Base-by-base conservation (phyloP, 1,140 invertebrate species). In the Drosophila sproati region DNA sequence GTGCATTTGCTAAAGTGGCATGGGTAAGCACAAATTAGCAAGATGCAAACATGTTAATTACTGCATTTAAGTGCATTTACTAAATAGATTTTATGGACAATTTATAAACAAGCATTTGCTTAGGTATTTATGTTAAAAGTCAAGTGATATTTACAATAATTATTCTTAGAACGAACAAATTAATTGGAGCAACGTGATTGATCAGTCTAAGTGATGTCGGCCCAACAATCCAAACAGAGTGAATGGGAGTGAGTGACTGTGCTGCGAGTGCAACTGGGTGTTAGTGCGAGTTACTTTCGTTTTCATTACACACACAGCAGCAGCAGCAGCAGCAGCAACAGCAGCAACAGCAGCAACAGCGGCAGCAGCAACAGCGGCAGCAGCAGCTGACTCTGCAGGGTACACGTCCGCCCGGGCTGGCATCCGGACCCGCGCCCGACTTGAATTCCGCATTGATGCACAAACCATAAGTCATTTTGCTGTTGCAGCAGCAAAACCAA, bases 371-470 rank as follows among this genome's bases (percentile, higher is more conserved):
- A 10, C 69, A 67, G 10, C 57, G 47, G 48, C 61, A 55, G 51
- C 47, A 70, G 73, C 67, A 75, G 59, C 72, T 74, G 72, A 69
- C 71, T 73, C 56, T 73, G 48, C 64, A 55, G 64, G 71, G 55
- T 34, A 29, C 45, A 55, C 39, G 52, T 50, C 56, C 59, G 64
- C 34, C 28, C 47, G 43, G 37, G 28, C 62, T 51, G 54, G 31
- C n/a, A 62, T 39, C 71, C 63, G 71, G 63, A 73, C 50, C 66
- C 50, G 66, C 52, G 59, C 55, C 52, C 67, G 47, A 61, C 77
- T 83, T 77, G 73, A 87, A 88, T 87, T 87, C 83, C 83, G 83
- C 70, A 80, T 87, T 88, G 83, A 80, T 80, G 83, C 77, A 80
- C 80, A 88, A 88, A 83, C 80, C 83, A 88, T 87, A 87, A 87